These are phyloP conservation scores for Tapirus terrestris DNA, from an alignment of 2,113 vertebrate species.

Conservation along the genomic window DNA sequence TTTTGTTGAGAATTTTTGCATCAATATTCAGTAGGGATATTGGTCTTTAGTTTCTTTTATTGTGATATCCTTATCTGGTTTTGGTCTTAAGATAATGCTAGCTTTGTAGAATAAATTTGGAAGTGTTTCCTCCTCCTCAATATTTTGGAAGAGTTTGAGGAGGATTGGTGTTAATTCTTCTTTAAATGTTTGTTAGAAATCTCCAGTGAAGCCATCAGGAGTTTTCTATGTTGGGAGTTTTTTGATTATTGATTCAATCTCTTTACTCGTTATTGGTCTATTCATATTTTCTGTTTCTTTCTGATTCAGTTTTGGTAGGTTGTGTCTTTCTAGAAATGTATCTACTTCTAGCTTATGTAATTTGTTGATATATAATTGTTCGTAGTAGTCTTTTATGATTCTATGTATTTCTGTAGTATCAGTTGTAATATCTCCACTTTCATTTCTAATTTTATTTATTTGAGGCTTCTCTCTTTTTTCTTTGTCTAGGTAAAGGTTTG, in stretches of 20 bases:
- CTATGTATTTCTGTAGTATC: neutral
- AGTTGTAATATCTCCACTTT: neutral
- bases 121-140: too few relatives aligned
- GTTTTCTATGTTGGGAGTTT: neutral
- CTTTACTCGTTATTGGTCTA: neutral
- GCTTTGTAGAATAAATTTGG: neutral
- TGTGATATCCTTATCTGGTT: neutral
- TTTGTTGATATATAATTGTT: neutral
- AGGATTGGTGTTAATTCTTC: neutral
- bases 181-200: neutral
- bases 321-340: neutral
- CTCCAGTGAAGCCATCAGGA: neutral
- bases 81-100: neutral
- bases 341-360: neutral
- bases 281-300: neutral
- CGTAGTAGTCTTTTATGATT: neutral
- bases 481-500: too few relatives aligned
- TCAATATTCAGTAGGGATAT: neutral
- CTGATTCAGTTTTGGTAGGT: neutral
- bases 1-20: neutral
- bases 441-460: neutral
- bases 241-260: neutral
- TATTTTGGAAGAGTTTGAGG: neutral
- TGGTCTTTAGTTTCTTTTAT: neutral
- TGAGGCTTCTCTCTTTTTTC: neutral